Evolutionary conservation across 2,888 invertebrate species (phyloP), one percentile per base, ranked within the genome.

Genomic region (Xanthostigma xanthostigma): DNA sequence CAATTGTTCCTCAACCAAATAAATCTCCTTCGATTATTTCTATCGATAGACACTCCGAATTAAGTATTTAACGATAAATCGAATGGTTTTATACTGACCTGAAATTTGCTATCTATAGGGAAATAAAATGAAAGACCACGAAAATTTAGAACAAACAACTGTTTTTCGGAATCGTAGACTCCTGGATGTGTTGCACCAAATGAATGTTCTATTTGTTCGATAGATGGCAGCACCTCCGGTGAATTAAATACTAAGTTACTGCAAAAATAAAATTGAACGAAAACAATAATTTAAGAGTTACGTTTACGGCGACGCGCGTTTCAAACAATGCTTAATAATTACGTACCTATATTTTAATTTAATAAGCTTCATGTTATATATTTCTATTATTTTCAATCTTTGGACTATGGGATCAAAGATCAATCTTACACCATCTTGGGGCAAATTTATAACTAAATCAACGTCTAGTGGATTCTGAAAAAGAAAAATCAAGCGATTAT

Each of bases 121-220:
- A 98, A 98, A 65, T 90, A 92, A 71, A 98, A 97, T 13, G 94
- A 93, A 43, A 98, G 76, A 9, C 98, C 98, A 58, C 96, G 76
- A 70, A 98, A 98, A 70, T 94, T 94, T 58, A 97, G 76, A 56
- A 92, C 89, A 71, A 96, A 97, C 52, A 94, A 76, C 69, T 95
- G 92, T 58, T 92, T 87, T 64, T 92, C 90, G 50, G 91, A 84
- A 73, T 97, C 96, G 68, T 95, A 97, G 44, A 94, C 90, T 58
- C 96, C 97, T 34, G 97, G 97, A 70, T 95, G 94, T 36, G 98
- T 98, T 51, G 97, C 96, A 55, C 97, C 97, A 73, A 98, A 98
- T 48, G 93, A 94, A 72, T 95, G 92, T 70, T 97, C 97, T 57
- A 98, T 94, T 69, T 95, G 94, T 70, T 96, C 93, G 61, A 97